Conservation (phyloP, 2,888 invertebrate species). For the Lottia scabra region DNA sequence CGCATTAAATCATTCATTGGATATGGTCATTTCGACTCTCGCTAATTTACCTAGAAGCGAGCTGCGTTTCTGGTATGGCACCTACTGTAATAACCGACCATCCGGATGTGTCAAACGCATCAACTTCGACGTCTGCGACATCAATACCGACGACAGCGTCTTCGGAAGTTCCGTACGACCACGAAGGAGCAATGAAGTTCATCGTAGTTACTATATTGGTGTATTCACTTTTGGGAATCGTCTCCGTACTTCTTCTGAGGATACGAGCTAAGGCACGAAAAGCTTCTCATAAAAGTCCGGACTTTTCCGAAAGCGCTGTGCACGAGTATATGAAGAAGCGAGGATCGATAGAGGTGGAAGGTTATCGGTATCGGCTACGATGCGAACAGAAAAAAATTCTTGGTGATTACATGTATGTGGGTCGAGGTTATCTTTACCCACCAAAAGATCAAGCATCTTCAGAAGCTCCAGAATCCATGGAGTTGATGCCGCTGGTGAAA, state of each 20-base stretch:
- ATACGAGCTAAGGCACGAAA: slow-evolving; percentile 18
- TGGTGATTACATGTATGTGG: not conserved
- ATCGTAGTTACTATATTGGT: slow-evolving; percentile 30
- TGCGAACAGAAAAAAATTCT: not conserved
- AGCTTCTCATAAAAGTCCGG: not conserved
- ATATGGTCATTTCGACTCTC: too few relatives aligned
- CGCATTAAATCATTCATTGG: too few relatives aligned
- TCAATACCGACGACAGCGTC: too few relatives aligned
- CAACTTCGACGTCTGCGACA: too few relatives aligned
- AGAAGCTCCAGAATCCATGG: too few relatives aligned
- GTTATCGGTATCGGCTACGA: not conserved
- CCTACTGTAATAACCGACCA: too few relatives aligned
- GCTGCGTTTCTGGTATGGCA: too few relatives aligned
- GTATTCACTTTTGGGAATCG: slow-evolving; percentile 32
- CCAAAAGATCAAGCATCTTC: too few relatives aligned
- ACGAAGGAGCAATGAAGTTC: slow-evolving; percentile 33
- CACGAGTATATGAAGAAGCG: not conserved
- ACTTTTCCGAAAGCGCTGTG: not conserved
- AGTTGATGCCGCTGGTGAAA: too few relatives aligned
- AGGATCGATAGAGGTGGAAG: not conserved
- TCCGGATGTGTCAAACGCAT: too few relatives aligned
- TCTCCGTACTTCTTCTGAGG: slow-evolving; percentile 27
- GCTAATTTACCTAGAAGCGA: too few relatives aligned
- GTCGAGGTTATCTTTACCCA: too few relatives aligned
- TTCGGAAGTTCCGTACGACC: slow-evolving; percentile 17